Percentiles rank a stretch among this genome's conserved stretches.
Conservation (phyloP, 2,113 vertebrate species). For the Gracilinanus agilis region DNA sequence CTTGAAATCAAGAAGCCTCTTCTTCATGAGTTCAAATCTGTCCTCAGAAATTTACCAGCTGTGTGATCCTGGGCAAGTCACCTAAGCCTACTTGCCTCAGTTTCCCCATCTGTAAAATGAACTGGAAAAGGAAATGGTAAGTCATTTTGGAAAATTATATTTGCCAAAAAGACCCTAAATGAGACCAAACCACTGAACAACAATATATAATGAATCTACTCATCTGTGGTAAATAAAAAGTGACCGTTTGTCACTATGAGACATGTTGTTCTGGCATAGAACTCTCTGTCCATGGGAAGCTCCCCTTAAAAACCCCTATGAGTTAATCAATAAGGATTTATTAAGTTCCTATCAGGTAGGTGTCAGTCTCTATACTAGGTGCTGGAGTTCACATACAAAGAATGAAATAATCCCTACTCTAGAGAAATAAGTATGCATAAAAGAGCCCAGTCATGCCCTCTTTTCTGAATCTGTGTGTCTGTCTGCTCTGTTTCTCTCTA, state of each 20-base stretch:
- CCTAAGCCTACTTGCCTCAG: neutral
- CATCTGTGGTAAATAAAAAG: neutral
- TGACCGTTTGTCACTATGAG: neutral
- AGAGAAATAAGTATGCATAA: neutral
- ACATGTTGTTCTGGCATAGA: neutral
- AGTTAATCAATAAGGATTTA: neutral
- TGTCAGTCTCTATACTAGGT: neutral
- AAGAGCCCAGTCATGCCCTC: neutral
- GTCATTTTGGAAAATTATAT: neutral
- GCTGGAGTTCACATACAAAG: neutral
- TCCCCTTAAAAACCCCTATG: neutral
- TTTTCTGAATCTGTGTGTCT: neutral
- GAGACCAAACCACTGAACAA: neutral
- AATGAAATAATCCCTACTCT: neutral
- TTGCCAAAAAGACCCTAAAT: neutral
- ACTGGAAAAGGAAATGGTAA: neutral
- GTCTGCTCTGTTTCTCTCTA: neutral
- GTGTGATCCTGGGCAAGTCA: neutral
- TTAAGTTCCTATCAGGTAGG: neutral
- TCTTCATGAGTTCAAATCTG: neutral
- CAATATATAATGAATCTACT: neutral
- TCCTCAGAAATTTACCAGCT: neutral
- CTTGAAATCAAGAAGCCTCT: neutral
- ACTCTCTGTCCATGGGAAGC: neutral
- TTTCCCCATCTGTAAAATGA: neutral